Conservation (phyloP, 1,140 invertebrate genomes). For the Aphaenogaster floridana region DNA sequence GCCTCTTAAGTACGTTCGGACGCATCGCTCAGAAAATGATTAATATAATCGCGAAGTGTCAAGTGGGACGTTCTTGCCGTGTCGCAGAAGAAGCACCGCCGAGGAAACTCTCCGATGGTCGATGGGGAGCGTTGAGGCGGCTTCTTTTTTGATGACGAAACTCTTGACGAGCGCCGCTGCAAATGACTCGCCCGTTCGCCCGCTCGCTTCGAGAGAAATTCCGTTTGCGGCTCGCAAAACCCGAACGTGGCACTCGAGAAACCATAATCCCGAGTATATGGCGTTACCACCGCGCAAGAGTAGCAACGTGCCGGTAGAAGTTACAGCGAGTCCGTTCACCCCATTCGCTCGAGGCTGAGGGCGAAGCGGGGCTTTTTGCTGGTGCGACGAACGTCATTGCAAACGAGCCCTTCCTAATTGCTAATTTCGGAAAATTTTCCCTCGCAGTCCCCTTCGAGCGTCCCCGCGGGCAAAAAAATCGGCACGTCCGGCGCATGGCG, state of each 20-base stretch:
- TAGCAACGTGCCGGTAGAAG: neutral
- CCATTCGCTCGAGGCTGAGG: neutral
- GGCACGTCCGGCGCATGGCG: slow-evolving; percentile 31
- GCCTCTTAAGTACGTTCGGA: neutral
- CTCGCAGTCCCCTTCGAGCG: slow-evolving; percentile 18
- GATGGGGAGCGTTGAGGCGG: slow-evolving; percentile 9
- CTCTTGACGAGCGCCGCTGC: slow-evolving; percentile 55
- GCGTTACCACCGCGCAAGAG: neutral
- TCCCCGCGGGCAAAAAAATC: slow-evolving; percentile 54
- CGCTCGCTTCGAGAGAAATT: slow-evolving; percentile 17
- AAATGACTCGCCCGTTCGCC: slow-evolving; percentile 46
- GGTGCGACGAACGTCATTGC: slow-evolving; percentile 33
- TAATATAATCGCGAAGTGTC: slow-evolving; percentile 55
- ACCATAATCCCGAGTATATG: slow-evolving; percentile 47
- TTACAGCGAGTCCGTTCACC: slow-evolving; percentile 38
- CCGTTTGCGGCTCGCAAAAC: slow-evolving; percentile 45
- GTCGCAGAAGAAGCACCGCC: slow-evolving; percentile 11
- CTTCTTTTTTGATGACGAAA: slow-evolving; percentile 37
- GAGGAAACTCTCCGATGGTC: slow-evolving; percentile 35
- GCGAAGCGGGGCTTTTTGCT: slow-evolving; percentile 24
- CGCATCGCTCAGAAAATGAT: slow-evolving; percentile 45
- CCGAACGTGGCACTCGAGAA: neutral
- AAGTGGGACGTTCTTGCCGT: slow-evolving; percentile 38
- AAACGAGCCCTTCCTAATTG: slow-evolving; percentile 65
- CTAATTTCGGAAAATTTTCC: slow-evolving; percentile 51